Conservation (phyloP, 2,797 vertebrate genomes). For the Heteromormyrus szaboi region DNA sequence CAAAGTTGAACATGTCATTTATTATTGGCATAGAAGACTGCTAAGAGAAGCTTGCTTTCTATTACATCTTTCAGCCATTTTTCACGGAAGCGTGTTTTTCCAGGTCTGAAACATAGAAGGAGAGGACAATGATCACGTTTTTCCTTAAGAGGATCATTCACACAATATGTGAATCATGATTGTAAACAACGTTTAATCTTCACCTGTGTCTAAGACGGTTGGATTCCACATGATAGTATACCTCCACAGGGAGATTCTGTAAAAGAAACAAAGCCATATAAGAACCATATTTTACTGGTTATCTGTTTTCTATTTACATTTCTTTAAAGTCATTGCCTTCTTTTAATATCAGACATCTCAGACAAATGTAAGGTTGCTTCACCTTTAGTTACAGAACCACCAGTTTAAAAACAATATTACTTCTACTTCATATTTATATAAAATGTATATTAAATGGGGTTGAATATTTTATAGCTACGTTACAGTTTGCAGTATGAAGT, state of each 20-base stretch:
- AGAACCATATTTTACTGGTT: neutral
- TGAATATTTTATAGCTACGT: neutral
- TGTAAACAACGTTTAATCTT: neutral
- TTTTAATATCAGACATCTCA: neutral
- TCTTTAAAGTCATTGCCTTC: neutral
- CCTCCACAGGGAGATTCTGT: slow-evolving; percentile 44
- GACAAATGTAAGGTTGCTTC: neutral
- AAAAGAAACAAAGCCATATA: neutral
- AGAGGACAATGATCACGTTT: neutral
- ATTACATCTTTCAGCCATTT: slow-evolving; percentile 60
- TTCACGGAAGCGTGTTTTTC: slow-evolving; percentile 46
- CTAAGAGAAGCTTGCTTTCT: slow-evolving; percentile 51
- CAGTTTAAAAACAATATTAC: neutral
- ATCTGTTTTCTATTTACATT: neutral
- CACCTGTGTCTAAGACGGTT: slow-evolving; percentile 42
- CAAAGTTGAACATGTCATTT: neutral
- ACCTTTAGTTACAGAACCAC: neutral
- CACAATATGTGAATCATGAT: neutral
- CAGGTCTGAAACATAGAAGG: slow-evolving; percentile 30
- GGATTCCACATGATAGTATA: slow-evolving; percentile 54
- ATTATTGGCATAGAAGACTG: neutral
- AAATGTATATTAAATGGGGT: neutral
- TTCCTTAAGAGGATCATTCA: neutral
- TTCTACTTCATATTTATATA: neutral
- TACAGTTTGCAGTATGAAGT: neutral